A percentile compares a stretch with the other conserved stretches of the same genome.
Evolutionary conservation across 64 coral and sea anemone species (phyloP).

Genomic region (Montipora efflorescens): DNA sequence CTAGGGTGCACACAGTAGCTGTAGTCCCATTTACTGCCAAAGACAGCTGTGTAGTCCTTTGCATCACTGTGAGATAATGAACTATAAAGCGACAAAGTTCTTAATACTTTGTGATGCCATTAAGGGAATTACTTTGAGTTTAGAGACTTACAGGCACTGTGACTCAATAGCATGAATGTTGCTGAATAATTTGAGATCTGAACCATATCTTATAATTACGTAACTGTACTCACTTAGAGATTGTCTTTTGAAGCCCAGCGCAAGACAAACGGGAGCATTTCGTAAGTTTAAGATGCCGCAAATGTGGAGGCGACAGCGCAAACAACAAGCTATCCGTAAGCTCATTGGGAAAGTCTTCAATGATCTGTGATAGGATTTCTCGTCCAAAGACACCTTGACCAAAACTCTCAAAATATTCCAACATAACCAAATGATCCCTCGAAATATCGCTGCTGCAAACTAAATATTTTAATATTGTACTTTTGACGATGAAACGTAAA

Average conservation of each 20-base stretch:
- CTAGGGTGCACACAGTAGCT: too few species aligned
- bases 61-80: too few species aligned
- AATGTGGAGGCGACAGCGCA: slow-evolving; percentile 39
- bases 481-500: slow-evolving; percentile 17
- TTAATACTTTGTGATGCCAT: too few species aligned
- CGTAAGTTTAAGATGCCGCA: slow-evolving; percentile 56
- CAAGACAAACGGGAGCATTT: slow-evolving; percentile 36
- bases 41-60: too few species aligned
- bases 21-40: too few species aligned
- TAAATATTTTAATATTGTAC: slow-evolving; percentile 46
- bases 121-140: too few species aligned
- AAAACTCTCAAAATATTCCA: slow-evolving; percentile 29
- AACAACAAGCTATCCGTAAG: slow-evolving; percentile 54
- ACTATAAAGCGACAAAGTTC: too few species aligned
- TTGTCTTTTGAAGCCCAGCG: slow-evolving; percentile 30
- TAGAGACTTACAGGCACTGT: too few species aligned
- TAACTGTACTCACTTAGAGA: slow-evolving; percentile 43
- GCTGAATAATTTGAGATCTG: too few species aligned
- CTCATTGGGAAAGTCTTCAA: slow-evolving; percentile 55
- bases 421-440: slow-evolving; percentile 9
- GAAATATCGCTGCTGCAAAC: slow-evolving; percentile 47
- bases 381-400: slow-evolving; percentile 49
- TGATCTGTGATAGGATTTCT: slow-evolving; percentile 48
- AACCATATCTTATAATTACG: too few species aligned
- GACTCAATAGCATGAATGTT: too few species aligned